Conservation (phyloP, 2,888 invertebrate genomes). For the Apodemia zela region DNA sequence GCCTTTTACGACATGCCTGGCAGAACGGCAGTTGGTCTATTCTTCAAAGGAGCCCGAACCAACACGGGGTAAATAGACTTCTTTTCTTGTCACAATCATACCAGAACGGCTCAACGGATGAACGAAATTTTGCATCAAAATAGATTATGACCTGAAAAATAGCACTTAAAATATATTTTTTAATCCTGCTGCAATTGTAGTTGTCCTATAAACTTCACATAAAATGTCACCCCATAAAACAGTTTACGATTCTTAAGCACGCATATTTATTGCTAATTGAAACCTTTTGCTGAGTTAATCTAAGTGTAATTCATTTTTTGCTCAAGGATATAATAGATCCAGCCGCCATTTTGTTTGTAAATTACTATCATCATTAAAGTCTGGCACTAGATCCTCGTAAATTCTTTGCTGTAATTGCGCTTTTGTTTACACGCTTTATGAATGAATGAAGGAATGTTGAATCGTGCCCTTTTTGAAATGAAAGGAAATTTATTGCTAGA, state of each 20-base stretch:
- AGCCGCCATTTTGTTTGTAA: conserved; percentile 4
- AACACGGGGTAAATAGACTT: too few relatives aligned
- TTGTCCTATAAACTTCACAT: conserved; percentile 20
- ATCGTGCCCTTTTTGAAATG: too few relatives aligned
- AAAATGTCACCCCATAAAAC: conserved; percentile 22
- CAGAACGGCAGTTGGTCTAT: too few relatives aligned
- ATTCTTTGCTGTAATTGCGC: conserved; percentile 5
- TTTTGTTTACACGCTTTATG: background rate
- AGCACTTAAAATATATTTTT: too few relatives aligned
- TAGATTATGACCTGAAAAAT: too few relatives aligned
- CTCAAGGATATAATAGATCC: conserved; percentile 16
- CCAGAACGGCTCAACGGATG: too few relatives aligned
- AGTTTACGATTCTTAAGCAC: conserved; percentile 18
- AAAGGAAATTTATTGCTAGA: too few relatives aligned
- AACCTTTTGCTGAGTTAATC: conserved; percentile 18
- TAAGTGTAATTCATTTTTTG: conserved; percentile 15
- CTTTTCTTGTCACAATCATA: too few relatives aligned
- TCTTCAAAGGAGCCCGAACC: too few relatives aligned
- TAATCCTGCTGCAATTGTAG: background rate
- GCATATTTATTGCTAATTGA: conserved; percentile 23
- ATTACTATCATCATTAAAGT: conserved; percentile 8
- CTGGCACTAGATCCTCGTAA: background rate
- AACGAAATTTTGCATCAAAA: too few relatives aligned
- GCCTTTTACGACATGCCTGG: too few relatives aligned
- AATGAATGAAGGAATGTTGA: background rate